Evolutionary conservation across 2,888 invertebrate species (phyloP).

Genomic region (Halictus ligatus): DNA sequence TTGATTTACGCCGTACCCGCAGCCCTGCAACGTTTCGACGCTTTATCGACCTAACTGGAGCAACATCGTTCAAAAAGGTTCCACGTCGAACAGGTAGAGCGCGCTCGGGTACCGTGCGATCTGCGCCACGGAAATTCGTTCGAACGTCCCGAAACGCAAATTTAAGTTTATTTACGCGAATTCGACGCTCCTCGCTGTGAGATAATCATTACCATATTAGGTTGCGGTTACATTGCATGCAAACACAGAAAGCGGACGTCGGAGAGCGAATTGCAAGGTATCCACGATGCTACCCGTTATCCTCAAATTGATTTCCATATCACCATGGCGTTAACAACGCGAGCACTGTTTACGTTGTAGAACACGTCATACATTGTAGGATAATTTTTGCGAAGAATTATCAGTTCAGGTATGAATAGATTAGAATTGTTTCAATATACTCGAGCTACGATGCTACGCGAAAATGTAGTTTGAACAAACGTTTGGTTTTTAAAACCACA

Average conservation of each 20-base stretch:
- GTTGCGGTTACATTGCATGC: not conserved
- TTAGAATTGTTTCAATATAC: not conserved
- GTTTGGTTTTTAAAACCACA: not conserved
- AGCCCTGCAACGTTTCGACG: not conserved
- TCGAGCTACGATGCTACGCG: not conserved
- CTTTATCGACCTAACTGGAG: conserved; percentile 39
- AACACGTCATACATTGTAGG: not conserved
- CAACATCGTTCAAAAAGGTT: conserved; percentile 4
- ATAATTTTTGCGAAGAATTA: not conserved
- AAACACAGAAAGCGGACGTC: not conserved
- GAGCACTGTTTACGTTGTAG: not conserved
- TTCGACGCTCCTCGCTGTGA: not conserved
- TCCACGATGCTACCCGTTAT: not conserved
- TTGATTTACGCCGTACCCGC: conserved; percentile 66
- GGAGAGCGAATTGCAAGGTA: not conserved
- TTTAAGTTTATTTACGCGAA: not conserved
- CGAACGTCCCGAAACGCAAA: not conserved
- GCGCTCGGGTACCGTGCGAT: conserved; percentile 7
- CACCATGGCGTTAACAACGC: conserved; percentile 48
- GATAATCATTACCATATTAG: not conserved
- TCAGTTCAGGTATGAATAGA: conserved; percentile 1
- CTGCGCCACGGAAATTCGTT: not conserved
- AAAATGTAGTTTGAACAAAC: not conserved
- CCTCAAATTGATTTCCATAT: conserved; percentile 44
- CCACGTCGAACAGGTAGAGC: not conserved